Evolutionary conservation across 2,113 vertebrate genomes (phyloP), one percentile per base, ranked within the genome.

Genomic region (Eublepharis macularius): DNA sequence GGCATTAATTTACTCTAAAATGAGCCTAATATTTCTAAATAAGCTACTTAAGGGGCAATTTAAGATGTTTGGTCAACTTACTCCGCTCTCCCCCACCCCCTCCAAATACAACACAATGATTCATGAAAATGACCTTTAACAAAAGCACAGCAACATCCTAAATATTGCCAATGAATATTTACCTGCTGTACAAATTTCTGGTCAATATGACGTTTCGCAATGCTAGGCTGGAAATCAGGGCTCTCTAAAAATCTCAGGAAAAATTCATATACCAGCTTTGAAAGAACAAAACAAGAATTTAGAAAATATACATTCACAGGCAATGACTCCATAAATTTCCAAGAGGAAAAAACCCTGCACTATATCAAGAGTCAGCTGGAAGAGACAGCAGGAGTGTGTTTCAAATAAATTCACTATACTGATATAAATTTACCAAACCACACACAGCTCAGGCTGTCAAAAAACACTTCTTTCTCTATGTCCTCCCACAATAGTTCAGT

Each of bases 141-240:
- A 47, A 73, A 85, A 65, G 60, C 16, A 3, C 6, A 63, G 32
- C 14, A 82, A 49, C 13, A 45, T 24, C 11, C 17, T 72, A 78
- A 73, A 43, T 36, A 85, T 80, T 80, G 63, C 39, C 39, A 21
- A 45, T 82, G 76, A 17, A 26, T 32, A 84, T 95, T 93, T 93
- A 99, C 99, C 98, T 99, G 99, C 76, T 99, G 96, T 81, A 99
- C 99, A 96, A 99, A 99, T 81, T 97, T 99, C 97, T 99, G 99
- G 95, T 99, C 98, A 90, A 99, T 98, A 91, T 97, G 96, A 90
- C 98, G 94, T 91, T 99, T 99, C 19, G 98, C 99, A 91, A 99
- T 98, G 93, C 97, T 99, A 80, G 98, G 98, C 92, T 99, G 98
- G 90, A 99, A 99, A 94, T 99, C 99, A 0, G 98, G 98, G 90